Evolutionary conservation across 2,888 invertebrate genomes (phyloP).

Genomic region (Apodemia zela): DNA sequence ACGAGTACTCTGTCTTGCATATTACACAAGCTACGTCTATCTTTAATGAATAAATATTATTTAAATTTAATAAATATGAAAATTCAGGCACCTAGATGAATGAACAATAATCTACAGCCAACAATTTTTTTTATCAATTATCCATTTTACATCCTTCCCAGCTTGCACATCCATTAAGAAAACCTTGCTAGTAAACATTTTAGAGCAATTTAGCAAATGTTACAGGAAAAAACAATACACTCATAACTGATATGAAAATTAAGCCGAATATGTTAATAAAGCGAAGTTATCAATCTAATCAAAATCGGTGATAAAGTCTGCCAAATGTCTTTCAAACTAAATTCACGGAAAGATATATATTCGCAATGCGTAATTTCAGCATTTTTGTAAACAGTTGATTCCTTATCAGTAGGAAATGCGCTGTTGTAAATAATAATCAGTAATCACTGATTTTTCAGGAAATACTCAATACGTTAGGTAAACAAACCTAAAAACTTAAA

Average conservation of each 20-base stretch:
- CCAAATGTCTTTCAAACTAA: slow-evolving; percentile 5
- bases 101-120: too few species aligned
- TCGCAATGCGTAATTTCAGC: not conserved
- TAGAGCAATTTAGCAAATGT: not conserved
- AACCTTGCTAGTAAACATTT: not conserved
- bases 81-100: too few species aligned
- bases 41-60: too few species aligned
- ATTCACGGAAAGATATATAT: not conserved
- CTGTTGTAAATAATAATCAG: not conserved
- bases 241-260: not conserved
- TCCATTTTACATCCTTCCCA: too few species aligned
- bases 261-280: slow-evolving; percentile 6
- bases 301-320: slow-evolving; percentile 3
- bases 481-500: too few species aligned
- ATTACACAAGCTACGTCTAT: too few species aligned
- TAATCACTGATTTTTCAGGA: not conserved
- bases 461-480: too few species aligned
- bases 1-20: too few species aligned
- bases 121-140: too few species aligned
- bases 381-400: not conserved
- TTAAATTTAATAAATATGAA: too few species aligned
- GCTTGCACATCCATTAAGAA: too few species aligned
- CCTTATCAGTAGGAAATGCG: not conserved
- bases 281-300: slow-evolving; percentile 5
- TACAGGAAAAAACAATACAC: slow-evolving; percentile 12